phyloP scores from a whole-genome alignment of 2,888 invertebrate species.

The Dolichopus griseipennis region DNA sequence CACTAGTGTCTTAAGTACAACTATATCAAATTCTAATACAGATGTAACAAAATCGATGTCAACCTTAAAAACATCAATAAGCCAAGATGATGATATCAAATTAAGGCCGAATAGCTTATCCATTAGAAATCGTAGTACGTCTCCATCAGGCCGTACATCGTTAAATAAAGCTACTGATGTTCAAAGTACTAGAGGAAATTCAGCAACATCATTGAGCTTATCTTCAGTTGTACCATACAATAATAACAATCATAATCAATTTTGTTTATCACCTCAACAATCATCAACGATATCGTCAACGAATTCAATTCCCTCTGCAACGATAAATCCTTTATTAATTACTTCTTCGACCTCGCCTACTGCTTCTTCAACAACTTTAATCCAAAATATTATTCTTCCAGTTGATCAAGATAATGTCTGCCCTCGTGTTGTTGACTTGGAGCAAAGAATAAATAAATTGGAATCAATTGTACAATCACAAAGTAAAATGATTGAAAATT shows the following conservation, averaged over 20 bases:
- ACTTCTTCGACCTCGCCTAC: slow-evolving; percentile 13
- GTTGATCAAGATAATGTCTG: slow-evolving; percentile 22
- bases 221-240: slow-evolving; percentile 15
- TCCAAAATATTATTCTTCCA: neutral
- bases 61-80: slow-evolving; percentile 18
- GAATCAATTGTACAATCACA: slow-evolving; percentile 37
- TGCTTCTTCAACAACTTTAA: slow-evolving; percentile 11
- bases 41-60: slow-evolving; percentile 22
- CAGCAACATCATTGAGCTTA: slow-evolving; percentile 10
- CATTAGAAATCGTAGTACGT: slow-evolving; percentile 37
- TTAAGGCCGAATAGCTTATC: slow-evolving; percentile 36
- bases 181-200: slow-evolving; percentile 14
- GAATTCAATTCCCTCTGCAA: slow-evolving; percentile 12
- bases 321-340: slow-evolving; percentile 11
- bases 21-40: slow-evolving; percentile 9
- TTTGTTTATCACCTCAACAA: slow-evolving; percentile 17
- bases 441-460: slow-evolving; percentile 37
- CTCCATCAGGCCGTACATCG: slow-evolving; percentile 28
- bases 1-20: slow-evolving; percentile 24
- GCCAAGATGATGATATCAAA: slow-evolving; percentile 31
- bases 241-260: slow-evolving; percentile 16
- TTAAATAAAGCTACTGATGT: slow-evolving; percentile 7
- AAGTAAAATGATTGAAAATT: slow-evolving; percentile 55
- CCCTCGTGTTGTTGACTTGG: slow-evolving; percentile 33
- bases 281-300: slow-evolving; percentile 14